Evolutionary conservation across 2,797 vertebrate genomes (phyloP).

Genomic region (Scolopax bukidnonensis): DNA sequence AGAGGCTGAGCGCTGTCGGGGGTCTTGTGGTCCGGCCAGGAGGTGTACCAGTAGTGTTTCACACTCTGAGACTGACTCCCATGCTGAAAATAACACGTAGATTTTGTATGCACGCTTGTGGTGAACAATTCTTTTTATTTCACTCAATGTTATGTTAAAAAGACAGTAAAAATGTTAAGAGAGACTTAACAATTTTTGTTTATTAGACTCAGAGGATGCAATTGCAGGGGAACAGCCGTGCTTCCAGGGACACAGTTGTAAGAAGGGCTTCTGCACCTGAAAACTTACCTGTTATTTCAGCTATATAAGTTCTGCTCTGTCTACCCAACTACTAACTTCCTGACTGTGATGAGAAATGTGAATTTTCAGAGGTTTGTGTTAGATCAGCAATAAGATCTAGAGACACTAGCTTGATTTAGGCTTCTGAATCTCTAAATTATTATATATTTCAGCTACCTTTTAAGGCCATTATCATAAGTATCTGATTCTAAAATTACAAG

Average conservation of each 20-base stretch:
- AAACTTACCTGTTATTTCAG: background rate
- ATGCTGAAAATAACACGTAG: conserved; percentile 80
- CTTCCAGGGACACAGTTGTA: background rate
- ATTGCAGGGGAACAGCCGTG: background rate
- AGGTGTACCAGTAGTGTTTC: conserved; percentile 97
- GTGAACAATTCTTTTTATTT: background rate
- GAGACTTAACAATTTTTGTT: background rate
- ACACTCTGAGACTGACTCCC: conserved; percentile 85
- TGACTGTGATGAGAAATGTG: background rate
- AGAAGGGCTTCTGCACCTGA: background rate
- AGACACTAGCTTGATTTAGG: background rate
- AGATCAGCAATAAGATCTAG: background rate
- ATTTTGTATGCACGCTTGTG: background rate
- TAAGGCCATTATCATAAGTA: background rate
- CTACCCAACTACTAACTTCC: background rate
- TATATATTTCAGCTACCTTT: background rate
- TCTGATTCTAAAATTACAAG: background rate
- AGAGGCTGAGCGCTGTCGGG: conserved; percentile 91
- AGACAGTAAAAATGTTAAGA: background rate
- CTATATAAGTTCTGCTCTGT: background rate
- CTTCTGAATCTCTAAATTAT: background rate
- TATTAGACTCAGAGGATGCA: background rate
- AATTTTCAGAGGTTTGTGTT: background rate
- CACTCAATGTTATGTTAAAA: background rate
- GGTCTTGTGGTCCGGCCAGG: conserved; percentile 98